phyloP scores from a whole-genome alignment of 2,888 invertebrate species.

The Danaus chrysippus region DNA sequence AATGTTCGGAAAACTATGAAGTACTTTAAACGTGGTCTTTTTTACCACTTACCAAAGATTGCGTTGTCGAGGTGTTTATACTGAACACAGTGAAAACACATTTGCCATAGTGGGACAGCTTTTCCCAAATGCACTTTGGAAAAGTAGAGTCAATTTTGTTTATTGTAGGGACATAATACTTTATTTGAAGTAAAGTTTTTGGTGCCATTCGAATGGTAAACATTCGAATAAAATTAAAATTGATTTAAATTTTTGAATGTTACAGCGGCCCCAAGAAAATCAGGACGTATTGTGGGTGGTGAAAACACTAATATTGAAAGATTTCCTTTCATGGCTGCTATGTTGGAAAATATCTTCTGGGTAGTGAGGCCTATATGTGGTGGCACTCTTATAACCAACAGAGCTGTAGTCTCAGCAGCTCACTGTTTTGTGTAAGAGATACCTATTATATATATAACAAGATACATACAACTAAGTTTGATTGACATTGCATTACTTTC shows the following conservation, averaged over 20 bases:
- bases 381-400: constrained; percentile 37
- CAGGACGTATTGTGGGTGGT: constrained; percentile 34
- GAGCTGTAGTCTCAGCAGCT: constrained; percentile 38
- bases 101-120: no score
- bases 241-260: neutral
- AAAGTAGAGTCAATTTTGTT: no score
- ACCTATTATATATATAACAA: neutral
- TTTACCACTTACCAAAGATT: no score
- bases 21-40: no score
- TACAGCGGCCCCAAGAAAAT: constrained; percentile 19
- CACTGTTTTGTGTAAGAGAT: constrained; percentile 40
- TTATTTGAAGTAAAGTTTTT: no score
- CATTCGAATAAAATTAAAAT: no score
- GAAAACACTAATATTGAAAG: constrained; percentile 29
- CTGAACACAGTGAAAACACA: no score
- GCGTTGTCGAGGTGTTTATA: no score
- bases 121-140: no score
- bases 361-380: constrained; percentile 35
- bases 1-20: no score
- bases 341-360: constrained; percentile 28
- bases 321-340: constrained; percentile 33
- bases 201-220: no score
- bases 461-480: neutral
- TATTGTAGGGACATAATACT: no score
- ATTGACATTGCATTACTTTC: neutral